These are phyloP conservation scores for Carduelis carduelis DNA, from an alignment of 2,797 vertebrate species.

Conservation along the genomic window DNA sequence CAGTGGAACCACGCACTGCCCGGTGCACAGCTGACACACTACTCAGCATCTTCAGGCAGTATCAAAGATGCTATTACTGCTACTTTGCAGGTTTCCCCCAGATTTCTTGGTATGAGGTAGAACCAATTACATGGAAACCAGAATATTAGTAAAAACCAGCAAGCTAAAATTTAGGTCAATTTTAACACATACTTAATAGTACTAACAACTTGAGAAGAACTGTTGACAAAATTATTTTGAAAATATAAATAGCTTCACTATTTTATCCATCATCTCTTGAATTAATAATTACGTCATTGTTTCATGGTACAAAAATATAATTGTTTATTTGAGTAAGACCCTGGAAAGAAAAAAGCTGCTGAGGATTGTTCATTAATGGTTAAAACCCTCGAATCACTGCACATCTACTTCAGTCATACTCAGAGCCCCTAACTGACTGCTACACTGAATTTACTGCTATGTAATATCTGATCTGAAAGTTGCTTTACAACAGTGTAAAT, in stretches of 20 bases:
- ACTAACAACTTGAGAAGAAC: not conserved
- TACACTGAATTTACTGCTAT: not conserved
- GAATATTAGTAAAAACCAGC: not conserved
- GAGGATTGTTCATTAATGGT: not conserved
- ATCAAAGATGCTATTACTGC: not conserved
- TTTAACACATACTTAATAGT: not conserved
- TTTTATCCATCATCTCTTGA: not conserved
- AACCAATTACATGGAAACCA: not conserved
- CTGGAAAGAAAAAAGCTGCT: not conserved
- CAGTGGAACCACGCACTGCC: not conserved
- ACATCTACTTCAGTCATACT: not conserved
- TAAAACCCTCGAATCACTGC: rapidly evolving
- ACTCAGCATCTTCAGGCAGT: not conserved
- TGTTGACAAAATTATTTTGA: not conserved
- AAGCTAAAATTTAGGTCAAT: not conserved
- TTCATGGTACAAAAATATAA: not conserved
- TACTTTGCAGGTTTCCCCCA: not conserved
- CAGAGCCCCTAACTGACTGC: not conserved
- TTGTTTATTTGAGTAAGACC: not conserved
- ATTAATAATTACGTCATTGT: not conserved
- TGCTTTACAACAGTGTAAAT: not conserved
- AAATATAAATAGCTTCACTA: not conserved
- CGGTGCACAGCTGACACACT: not conserved
- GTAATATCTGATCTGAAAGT: not conserved
- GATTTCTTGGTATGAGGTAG: rapidly evolving